These are phyloP conservation scores for Flexamia atlantica DNA, from an alignment of 2,888 invertebrate genomes.

Conservation along the genomic window DNA sequence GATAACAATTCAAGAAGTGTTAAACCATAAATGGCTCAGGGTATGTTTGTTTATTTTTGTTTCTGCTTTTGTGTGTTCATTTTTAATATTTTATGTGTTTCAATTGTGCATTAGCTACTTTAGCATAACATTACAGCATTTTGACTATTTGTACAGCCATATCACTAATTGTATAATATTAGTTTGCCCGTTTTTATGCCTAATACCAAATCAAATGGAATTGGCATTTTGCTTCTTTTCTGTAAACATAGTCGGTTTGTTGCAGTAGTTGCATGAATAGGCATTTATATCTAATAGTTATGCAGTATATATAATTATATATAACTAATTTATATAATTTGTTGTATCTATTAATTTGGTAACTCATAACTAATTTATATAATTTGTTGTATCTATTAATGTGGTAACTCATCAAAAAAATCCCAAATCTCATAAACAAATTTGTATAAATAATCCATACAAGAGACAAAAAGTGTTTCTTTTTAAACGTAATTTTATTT, in stretches of 20 bases:
- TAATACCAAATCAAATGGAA: conserved; percentile 41
- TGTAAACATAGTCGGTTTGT: neutral
- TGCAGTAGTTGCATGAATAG: conserved; percentile 38
- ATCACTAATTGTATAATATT: conserved; percentile 16
- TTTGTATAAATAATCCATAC: too few species aligned
- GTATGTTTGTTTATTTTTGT: conserved; percentile 77
- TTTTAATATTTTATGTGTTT: conserved; percentile 14
- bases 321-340: too few species aligned
- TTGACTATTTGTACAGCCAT: conserved; percentile 1
- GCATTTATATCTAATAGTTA: too few species aligned
- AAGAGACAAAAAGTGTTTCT: too few species aligned
- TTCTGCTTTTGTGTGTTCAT: conserved; percentile 35
- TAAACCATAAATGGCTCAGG: conserved; percentile 98
- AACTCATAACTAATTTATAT: too few species aligned
- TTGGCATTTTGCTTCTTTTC: conserved; percentile 41
- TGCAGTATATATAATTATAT: too few species aligned
- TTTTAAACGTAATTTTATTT: too few species aligned
- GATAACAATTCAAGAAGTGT: conserved; percentile 96
- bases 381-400: too few species aligned
- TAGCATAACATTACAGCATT: conserved; percentile 2
- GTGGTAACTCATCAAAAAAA: too few species aligned
- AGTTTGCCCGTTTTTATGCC: conserved; percentile 46
- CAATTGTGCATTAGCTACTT: conserved; percentile 14
- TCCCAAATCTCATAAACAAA: too few species aligned
- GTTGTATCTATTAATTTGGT: too few species aligned